These are phyloP conservation scores for Genyomyrus donnyi DNA, from an alignment of 2,113 vertebrate genomes.

Conservation along the genomic window DNA sequence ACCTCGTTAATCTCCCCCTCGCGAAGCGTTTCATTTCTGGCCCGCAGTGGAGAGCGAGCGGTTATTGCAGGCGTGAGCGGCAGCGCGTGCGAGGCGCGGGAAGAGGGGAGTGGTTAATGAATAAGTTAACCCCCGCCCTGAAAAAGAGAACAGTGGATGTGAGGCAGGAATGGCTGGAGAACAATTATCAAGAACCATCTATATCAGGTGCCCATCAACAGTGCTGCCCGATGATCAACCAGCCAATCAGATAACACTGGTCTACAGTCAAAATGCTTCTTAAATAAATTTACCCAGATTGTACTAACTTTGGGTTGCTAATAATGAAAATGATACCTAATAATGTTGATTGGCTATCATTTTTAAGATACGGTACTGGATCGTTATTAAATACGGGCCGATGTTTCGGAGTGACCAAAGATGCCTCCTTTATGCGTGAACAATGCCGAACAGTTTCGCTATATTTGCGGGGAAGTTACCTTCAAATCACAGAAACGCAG, in stretches of 20 bases:
- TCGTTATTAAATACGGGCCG: no score
- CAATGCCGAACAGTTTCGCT: no score
- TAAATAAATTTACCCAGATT: no score
- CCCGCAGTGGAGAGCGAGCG: background rate
- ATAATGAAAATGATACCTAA: no score
- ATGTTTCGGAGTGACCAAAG: no score
- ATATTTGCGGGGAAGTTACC: no score
- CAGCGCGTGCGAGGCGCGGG: background rate
- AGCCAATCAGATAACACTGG: background rate
- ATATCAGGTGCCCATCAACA: background rate
- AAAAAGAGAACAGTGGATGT: background rate
- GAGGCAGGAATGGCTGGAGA: background rate
- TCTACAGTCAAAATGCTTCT: no score
- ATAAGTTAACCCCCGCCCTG: background rate
- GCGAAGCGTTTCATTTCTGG: background rate
- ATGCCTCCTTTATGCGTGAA: no score
- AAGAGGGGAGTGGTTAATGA: background rate
- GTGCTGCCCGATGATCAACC: background rate
- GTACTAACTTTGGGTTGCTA: no score
- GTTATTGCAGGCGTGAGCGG: background rate
- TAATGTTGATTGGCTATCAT: no score
- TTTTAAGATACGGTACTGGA: no score
- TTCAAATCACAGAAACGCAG: no score
- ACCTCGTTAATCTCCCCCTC: constrained; percentile 9
- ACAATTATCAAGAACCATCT: background rate